Evolutionary conservation across 2,797 vertebrate species (phyloP).

Genomic region (Gymnothorax reevesii): DNA sequence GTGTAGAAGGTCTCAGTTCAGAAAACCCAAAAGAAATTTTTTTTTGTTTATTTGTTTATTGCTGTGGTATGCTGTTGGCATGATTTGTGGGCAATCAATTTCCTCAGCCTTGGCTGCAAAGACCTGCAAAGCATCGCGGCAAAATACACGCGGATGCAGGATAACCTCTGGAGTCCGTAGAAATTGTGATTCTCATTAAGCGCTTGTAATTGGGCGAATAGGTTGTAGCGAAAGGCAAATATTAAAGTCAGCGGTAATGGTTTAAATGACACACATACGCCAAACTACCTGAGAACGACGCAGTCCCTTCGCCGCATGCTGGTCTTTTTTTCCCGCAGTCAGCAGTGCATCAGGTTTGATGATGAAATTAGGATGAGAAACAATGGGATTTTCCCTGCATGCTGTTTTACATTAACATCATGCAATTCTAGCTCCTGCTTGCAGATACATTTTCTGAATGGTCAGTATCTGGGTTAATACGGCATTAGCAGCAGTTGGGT

Average conservation of each 20-base stretch:
- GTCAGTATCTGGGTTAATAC: slow-evolving; percentile 66
- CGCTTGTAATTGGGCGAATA: background rate
- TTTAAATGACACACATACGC: background rate
- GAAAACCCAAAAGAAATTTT: background rate
- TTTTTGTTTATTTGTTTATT: no score
- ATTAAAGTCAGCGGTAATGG: background rate
- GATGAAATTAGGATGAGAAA: background rate
- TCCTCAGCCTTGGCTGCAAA: background rate
- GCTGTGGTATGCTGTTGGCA: background rate
- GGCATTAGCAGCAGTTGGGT: slow-evolving; percentile 43
- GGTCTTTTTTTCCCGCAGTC: background rate
- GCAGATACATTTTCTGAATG: background rate
- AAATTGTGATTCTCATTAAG: background rate
- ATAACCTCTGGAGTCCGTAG: background rate
- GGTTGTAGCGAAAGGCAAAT: background rate
- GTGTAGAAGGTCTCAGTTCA: background rate
- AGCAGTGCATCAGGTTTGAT: background rate
- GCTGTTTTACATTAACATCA: background rate
- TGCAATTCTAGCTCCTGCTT: background rate
- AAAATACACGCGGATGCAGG: background rate
- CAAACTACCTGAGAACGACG: slow-evolving; percentile 8
- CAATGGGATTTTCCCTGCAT: background rate
- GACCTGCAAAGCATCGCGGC: background rate
- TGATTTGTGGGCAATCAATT: slow-evolving; percentile 29
- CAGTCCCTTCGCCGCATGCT: background rate